phyloP scores from a whole-genome alignment of 1,140 invertebrate species.

The Pachypeltis micranthus region DNA sequence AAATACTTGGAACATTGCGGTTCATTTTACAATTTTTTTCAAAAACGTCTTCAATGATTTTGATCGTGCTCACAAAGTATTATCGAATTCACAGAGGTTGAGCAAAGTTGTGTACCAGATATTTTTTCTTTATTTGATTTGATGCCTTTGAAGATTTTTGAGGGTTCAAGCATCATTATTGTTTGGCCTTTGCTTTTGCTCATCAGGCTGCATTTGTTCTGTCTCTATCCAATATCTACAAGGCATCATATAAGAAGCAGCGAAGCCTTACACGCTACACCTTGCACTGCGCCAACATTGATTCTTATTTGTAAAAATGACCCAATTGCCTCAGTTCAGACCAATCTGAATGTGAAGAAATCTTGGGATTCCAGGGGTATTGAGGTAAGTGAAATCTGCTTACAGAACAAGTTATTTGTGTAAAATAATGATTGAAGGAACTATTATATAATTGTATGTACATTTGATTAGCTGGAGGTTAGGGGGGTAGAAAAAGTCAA shows the following conservation, averaged over 20 bases:
- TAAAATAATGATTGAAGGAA: no score
- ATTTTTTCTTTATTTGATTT: no score
- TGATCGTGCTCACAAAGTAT: no score
- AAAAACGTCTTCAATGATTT: no score
- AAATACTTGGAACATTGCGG: no score
- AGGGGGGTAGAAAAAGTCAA: no score
- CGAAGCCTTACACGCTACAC: slow-evolving; percentile 63
- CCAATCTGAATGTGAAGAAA: slow-evolving; percentile 33
- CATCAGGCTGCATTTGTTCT: slow-evolving; percentile 59
- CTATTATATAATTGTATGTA: no score
- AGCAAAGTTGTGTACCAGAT: no score
- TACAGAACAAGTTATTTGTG: no score
- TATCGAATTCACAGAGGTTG: no score
- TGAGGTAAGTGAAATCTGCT: slow-evolving; percentile 42
- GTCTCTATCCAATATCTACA: slow-evolving; percentile 63
- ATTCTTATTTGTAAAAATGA: slow-evolving; percentile 69
- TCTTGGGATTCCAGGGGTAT: slow-evolving; percentile 49
- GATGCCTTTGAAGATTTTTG: not conserved
- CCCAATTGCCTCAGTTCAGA: slow-evolving; percentile 53
- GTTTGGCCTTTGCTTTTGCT: not conserved
- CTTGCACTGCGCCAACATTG: slow-evolving; percentile 58
- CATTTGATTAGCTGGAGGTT: no score
- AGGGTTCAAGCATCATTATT: not conserved
- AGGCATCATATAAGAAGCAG: slow-evolving; percentile 69
- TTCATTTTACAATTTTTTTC: no score